phyloP scores from a whole-genome alignment of 2,797 vertebrate species.

The Scarus forsteni region DNA sequence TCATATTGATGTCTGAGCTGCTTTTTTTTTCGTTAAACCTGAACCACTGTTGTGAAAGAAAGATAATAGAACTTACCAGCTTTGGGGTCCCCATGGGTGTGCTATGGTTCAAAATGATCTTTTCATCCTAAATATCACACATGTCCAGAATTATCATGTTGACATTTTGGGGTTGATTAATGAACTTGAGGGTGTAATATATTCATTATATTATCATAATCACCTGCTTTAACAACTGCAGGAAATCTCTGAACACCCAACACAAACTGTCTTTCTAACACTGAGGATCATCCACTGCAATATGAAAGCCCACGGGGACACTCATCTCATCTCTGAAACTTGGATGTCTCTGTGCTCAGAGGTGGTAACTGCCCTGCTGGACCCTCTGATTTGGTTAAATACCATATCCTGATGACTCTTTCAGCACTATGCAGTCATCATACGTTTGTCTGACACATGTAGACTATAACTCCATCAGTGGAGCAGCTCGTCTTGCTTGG shows the following conservation, averaged over 20 bases:
- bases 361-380: constrained; percentile 46
- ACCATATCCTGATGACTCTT: constrained; percentile 42
- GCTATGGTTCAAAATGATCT: too few relatives aligned
- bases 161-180: too few relatives aligned
- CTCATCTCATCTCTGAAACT: constrained; percentile 15
- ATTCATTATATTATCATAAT: neutral
- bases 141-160: too few relatives aligned
- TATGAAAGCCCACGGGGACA: constrained; percentile 5
- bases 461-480: constrained; percentile 37
- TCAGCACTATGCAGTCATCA: constrained; percentile 34
- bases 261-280: neutral
- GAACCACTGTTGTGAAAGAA: too few relatives aligned
- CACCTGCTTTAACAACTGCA: neutral
- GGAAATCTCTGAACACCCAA: neutral
- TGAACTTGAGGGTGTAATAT: too few relatives aligned
- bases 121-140: too few relatives aligned
- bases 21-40: too few relatives aligned
- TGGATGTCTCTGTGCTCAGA: constrained; percentile 9
- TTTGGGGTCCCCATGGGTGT: too few relatives aligned
- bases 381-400: constrained; percentile 36
- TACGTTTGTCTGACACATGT: constrained; percentile 40
- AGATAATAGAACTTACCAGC: too few relatives aligned
- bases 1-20: too few relatives aligned
- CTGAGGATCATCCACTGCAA: too few relatives aligned
- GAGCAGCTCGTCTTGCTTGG: constrained; percentile 10